Conservation (phyloP, 2,888 invertebrate species). For the Saturnia pavonia region DNA sequence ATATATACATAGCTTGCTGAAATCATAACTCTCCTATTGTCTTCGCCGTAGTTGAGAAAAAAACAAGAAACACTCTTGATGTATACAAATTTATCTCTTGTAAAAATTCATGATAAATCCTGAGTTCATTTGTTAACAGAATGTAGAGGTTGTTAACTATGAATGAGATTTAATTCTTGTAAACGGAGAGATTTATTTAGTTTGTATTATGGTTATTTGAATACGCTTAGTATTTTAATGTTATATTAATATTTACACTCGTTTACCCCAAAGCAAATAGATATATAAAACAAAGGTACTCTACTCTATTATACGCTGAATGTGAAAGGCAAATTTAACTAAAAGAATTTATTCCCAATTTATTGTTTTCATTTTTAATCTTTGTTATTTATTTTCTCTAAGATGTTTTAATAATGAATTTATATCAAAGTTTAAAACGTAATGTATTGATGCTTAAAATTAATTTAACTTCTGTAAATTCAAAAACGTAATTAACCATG, state of each 20-base stretch:
- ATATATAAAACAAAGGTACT: neutral
- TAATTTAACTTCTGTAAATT: too few species aligned
- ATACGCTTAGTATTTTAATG: neutral
- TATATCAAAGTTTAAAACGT: too few species aligned
- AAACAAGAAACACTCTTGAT: neutral
- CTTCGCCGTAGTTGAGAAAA: too few species aligned
- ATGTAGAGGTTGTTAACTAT: neutral
- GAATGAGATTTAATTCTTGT: neutral
- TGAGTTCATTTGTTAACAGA: neutral
- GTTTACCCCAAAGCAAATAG: neutral
- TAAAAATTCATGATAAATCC: neutral
- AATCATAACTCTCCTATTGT: too few species aligned
- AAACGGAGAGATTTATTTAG: neutral
- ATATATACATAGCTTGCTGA: too few species aligned
- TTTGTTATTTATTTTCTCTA: too few species aligned
- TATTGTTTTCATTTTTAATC: too few species aligned
- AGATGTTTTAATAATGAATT: too few species aligned
- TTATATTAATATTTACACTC: neutral
- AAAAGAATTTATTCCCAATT: too few species aligned
- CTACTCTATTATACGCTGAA: neutral
- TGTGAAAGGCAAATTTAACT: neutral
- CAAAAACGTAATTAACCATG: too few species aligned
- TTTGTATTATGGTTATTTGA: neutral
- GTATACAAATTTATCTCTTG: neutral
- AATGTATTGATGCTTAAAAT: too few species aligned